Base-by-base conservation (phyloP, 23 tunicate species). In the Corella eumyota region DNA sequence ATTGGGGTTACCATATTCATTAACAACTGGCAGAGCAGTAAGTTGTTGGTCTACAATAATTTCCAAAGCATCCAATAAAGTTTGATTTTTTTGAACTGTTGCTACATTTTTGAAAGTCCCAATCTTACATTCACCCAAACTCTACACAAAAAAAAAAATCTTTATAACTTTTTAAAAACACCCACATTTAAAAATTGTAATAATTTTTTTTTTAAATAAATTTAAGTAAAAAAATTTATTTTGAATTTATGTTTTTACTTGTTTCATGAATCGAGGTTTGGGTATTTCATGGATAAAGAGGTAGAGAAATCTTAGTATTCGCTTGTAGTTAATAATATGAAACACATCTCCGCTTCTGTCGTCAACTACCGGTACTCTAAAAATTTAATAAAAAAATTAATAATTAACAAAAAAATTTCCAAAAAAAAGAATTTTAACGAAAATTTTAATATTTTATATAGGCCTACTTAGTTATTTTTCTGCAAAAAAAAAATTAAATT, bases 201-300 rank as follows among this genome's bases (percentile, higher is more conserved):
- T 7, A 32, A 23, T n/a, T 53, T 11, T 53, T 53, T 20, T 11
- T 53, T 53, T 11, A 11, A 7, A 11, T 11, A 23, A 53, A n/a
- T n/a, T 20, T 7, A 53, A 53, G 13, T 23, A 0, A 21, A 25
- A 21, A 21, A 19, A 19, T 55, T 21, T 22, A 55, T 0, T 23
- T 21, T 55, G 25, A 20, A 55, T 23, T 55, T 40, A 20, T 52
- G 58, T 13, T 17, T 20, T 56, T 25, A 85, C 95, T 73, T 85
- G 59, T 3, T 45, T 27, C 75, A 85, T 85, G 56, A 69, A 85
- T 15, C 35, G 32, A 0, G 95, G 95, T 13, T 45, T 71, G 20
- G 95, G 95, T 3, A 85, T 70, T 71, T 85, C 95, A 32, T 85
- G 71, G 58, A 85, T 77, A 37, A 85, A 85, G 2, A 85, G 67